These are phyloP conservation scores for Karalla daura DNA, from an alignment of 2,797 vertebrate species.

Conservation along the genomic window DNA sequence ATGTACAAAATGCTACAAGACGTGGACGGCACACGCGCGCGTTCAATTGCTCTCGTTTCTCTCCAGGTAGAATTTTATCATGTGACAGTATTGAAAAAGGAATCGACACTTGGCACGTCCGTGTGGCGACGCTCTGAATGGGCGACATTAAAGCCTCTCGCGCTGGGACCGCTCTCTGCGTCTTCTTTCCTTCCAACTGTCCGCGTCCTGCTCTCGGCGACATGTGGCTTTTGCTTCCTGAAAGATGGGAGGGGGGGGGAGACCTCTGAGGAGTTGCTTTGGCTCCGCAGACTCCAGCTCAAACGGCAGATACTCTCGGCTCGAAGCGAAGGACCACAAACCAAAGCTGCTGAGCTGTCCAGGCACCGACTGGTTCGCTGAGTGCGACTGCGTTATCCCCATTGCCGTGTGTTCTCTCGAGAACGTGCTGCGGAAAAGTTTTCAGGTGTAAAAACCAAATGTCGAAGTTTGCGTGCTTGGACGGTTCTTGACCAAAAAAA, in stretches of 20 bases:
- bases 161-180: conserved; percentile 5
- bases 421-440: accelerated
- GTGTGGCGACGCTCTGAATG: neutral
- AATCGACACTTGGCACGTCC: conserved; percentile 35
- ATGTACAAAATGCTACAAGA: conserved; percentile 47
- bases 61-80: neutral
- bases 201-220: neutral
- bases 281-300: no score
- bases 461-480: conserved; percentile 4
- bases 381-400: neutral
- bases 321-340: no score
- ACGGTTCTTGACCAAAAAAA: neutral
- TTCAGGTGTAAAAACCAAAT: neutral
- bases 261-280: no score
- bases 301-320: no score
- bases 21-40: conserved; percentile 49
- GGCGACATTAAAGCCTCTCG: conserved; percentile 32
- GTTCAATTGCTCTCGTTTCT: no score
- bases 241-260: no score
- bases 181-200: neutral
- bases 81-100: no score
- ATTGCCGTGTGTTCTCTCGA: no score
- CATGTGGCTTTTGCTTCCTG: neutral
- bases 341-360: no score
- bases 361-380: no score